Percentiles rank a stretch among this genome's conserved stretches.
These are phyloP conservation scores for Procambarus clarkii DNA, from an alignment of 1,140 invertebrate species.

Conservation along the genomic window DNA sequence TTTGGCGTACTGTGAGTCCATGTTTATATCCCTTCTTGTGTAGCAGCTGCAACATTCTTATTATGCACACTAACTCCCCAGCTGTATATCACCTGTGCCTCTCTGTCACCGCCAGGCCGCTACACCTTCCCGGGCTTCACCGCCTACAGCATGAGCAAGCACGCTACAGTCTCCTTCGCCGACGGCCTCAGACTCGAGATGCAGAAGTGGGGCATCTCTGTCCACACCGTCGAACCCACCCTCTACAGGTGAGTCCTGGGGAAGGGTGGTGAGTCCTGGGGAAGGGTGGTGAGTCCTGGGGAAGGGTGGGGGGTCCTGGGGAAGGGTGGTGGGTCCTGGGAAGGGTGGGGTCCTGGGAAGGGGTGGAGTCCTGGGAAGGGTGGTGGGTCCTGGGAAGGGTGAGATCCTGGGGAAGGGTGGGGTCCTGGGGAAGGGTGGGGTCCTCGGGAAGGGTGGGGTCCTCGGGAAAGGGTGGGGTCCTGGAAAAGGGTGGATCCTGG, in stretches of 20 bases:
- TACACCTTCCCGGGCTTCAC: constrained; percentile 78
- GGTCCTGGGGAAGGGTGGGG: too few relatives aligned
- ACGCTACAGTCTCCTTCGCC: constrained; percentile 78
- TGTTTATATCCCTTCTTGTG: background rate
- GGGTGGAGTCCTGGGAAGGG: too few relatives aligned
- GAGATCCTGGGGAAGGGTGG: too few relatives aligned
- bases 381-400: too few relatives aligned
- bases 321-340: too few relatives aligned
- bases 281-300: too few relatives aligned
- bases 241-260: constrained; percentile 76
- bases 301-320: too few relatives aligned
- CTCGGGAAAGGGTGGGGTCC: too few relatives aligned
- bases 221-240: constrained; percentile 78
- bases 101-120: constrained; percentile 74
- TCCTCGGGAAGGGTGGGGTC: too few relatives aligned
- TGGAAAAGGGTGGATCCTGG: too few relatives aligned
- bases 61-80: background rate
- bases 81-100: background rate
- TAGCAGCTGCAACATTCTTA: background rate
- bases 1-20: background rate
- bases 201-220: constrained; percentile 78
- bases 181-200: constrained; percentile 79
- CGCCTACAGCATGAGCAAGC: constrained; percentile 79
- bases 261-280: too few relatives aligned
- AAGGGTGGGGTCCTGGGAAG: too few relatives aligned